Percentiles rank a stretch among this genome's conserved stretches.
phyloP scores from a whole-genome alignment of 2,888 invertebrate species.

The Schrankia costaestrigalis region DNA sequence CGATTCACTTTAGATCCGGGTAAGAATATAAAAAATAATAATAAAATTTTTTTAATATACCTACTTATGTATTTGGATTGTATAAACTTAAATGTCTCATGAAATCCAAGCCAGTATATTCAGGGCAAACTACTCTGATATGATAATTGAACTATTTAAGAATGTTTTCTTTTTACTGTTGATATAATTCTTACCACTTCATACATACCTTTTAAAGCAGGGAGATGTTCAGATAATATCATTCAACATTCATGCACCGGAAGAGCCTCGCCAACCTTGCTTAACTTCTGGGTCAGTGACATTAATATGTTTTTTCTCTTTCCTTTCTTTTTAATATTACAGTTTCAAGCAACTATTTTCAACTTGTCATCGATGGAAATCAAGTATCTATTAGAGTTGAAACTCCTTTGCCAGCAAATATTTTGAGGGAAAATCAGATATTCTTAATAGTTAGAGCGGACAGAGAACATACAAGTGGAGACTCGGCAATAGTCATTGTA shows the following conservation, averaged over 20 bases:
- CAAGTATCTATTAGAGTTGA: slow-evolving; percentile 38
- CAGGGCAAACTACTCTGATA: too few relatives aligned
- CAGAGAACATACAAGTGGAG: slow-evolving; percentile 58
- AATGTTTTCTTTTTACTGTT: too few relatives aligned
- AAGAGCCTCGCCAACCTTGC: too few relatives aligned
- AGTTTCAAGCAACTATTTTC: slow-evolving; percentile 49
- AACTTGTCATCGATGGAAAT: slow-evolving; percentile 32
- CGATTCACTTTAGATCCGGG: slow-evolving; percentile 56
- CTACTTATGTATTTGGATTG: neutral
- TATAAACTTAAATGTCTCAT: too few relatives aligned
- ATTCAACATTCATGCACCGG: too few relatives aligned
- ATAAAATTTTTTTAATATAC: neutral
- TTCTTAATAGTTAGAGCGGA: slow-evolving; percentile 52
- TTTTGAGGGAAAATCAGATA: slow-evolving; percentile 40
- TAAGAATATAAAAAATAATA: slow-evolving; percentile 22
- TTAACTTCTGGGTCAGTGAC: too few relatives aligned
- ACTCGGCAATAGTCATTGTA: slow-evolving; percentile 55
- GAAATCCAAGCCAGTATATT: too few relatives aligned
- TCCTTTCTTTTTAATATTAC: slow-evolving; percentile 28
- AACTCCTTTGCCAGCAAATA: slow-evolving; percentile 36
- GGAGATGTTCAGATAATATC: too few relatives aligned
- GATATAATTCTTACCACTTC: too few relatives aligned
- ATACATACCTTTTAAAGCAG: too few relatives aligned
- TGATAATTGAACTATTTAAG: too few relatives aligned
- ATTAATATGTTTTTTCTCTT: too few relatives aligned